Evolutionary conservation across 1,140 invertebrate species (phyloP).

Genomic region (Nasonia longicornis): DNA sequence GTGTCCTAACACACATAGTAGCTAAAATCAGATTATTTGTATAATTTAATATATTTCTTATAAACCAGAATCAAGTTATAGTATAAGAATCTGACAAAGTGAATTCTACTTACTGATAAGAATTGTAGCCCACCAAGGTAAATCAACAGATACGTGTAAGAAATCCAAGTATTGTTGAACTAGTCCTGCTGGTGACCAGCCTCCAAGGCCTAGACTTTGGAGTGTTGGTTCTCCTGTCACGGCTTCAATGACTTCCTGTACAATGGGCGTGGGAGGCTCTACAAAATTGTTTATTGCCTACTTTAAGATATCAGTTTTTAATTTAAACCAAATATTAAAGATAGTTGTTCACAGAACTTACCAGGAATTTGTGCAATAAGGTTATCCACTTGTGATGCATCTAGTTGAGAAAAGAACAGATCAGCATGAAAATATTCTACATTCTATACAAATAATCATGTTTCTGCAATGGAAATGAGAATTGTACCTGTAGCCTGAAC

Average conservation of each 20-base stretch:
- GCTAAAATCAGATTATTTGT: constrained; percentile 67
- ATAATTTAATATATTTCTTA: neutral
- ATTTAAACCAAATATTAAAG: neutral
- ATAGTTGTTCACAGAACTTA: neutral
- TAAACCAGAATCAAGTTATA: neutral
- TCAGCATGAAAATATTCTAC: neutral
- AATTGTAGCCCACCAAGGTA: constrained; percentile 94
- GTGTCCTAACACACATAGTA: constrained; percentile 79
- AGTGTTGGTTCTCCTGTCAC: constrained; percentile 81
- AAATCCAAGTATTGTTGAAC: constrained; percentile 85
- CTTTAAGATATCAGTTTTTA: neutral
- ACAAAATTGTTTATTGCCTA: neutral
- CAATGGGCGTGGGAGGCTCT: constrained; percentile 41
- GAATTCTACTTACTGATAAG: constrained; percentile 71
- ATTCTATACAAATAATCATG: neutral
- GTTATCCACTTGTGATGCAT: constrained; percentile 2
- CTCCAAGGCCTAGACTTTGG: constrained; percentile 82
- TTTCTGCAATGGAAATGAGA: neutral
- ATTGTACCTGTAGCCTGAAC: neutral
- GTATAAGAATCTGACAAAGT: constrained; percentile 16
- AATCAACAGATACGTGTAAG: constrained; percentile 78
- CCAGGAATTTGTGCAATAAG: constrained; percentile 31
- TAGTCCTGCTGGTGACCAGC: constrained; percentile 82
- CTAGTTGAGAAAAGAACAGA: neutral
- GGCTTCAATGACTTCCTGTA: constrained; percentile 64